phyloP scores from a whole-genome alignment of 1,140 invertebrate genomes.

The Zaprionus vittiger region DNA sequence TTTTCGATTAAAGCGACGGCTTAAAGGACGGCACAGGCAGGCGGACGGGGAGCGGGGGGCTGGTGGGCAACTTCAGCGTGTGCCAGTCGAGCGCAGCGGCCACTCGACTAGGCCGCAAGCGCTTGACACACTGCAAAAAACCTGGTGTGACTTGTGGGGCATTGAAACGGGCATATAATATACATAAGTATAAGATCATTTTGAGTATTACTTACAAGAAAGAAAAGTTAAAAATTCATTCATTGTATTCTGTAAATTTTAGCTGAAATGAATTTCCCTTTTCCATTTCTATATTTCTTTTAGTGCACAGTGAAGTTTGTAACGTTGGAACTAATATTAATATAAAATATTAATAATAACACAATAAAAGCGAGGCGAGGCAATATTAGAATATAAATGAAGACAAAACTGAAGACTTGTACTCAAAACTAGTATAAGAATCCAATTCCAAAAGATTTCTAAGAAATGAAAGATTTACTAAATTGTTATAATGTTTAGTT shows the following conservation, averaged over 20 bases:
- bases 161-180: not conserved
- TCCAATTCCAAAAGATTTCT: too few species aligned
- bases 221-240: too few species aligned
- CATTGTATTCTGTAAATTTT: too few species aligned
- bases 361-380: too few species aligned
- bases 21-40: not conserved
- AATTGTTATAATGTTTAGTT: too few species aligned
- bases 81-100: slow-evolving; percentile 63
- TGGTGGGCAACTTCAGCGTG: slow-evolving; percentile 55
- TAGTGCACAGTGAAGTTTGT: not conserved
- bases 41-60: not conserved
- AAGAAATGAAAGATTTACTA: too few species aligned
- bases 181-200: too few species aligned
- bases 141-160: not conserved
- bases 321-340: not conserved
- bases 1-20: slow-evolving; percentile 73
- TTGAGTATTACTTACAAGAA: too few species aligned
- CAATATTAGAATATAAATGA: too few species aligned
- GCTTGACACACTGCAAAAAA: not conserved
- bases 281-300: not conserved
- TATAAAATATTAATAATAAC: too few species aligned
- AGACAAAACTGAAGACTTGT: too few species aligned
- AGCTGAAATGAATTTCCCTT: not conserved
- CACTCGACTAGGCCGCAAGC: slow-evolving; percentile 40
- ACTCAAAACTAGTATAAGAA: too few species aligned